Evolutionary conservation across 92 coral and sea anemone genomes (phyloP), one percentile per base, ranked within the genome.

Genomic region (Hydrozoanthus gracilis): DNA sequence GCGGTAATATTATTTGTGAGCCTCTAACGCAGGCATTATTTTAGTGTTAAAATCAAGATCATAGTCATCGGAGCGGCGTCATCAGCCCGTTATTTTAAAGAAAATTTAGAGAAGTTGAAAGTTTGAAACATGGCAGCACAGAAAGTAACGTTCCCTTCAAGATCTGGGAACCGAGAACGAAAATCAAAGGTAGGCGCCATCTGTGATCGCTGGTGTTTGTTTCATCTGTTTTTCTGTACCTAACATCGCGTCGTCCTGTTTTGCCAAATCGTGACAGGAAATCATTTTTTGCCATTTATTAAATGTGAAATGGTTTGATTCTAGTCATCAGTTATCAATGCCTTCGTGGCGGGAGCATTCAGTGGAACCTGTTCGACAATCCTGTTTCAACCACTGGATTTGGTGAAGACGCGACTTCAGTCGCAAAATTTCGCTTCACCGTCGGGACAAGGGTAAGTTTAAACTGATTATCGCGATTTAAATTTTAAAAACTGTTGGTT

Each of bases 311-410:
- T 27, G 39, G 39, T 27, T 27, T 27, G 0, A 3, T 35, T 78
- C 49, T 86, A 92, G 95, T 60, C 85, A 51, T 92, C 96, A 55
- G 82, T 94, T 83, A 86, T 84, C 16, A 96, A 92, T 58, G 99
- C 98, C 8, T 91, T 96, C 70, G 65, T 93, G 13, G 98, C 97
- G n/a, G 99, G 99, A 18, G 91, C 97, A n/a, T 93, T 96, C 75
- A 96, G 99, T 82, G 99, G 99, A 48, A 95, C 99, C 18, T 92
- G 91, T 66, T 96, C 99, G 9, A 93, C 99, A 60, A 80, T 96
- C 44, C 86, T 96, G 71, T 93, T 96, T 71, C 99, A 96, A 69
- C 99, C 99, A n/a, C 84, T 96, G 55, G 99, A 95, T 83, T 88
- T 96, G 87, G 94, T 96, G 50, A 96, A 96, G 78, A 96, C 99